Evolutionary conservation across 2,113 vertebrate species (phyloP).

Genomic region (Rhabdornis inornatus): DNA sequence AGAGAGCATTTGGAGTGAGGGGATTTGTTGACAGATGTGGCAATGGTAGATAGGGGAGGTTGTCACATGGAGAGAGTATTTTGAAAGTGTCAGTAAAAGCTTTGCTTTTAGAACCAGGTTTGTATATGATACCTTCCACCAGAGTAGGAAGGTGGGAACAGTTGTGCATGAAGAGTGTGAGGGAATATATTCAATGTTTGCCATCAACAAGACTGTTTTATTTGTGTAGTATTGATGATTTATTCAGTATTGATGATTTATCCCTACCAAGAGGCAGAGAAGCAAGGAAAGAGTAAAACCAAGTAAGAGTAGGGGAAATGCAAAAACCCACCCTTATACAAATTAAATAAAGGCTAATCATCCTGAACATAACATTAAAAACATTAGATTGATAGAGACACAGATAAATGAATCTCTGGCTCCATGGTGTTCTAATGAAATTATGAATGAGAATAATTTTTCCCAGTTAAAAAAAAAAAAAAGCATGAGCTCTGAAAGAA

Average conservation of each 20-base stretch:
- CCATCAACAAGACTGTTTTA: not conserved
- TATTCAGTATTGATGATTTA: not conserved
- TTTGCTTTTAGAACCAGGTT: not conserved
- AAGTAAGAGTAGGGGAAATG: not conserved
- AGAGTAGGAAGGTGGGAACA: not conserved
- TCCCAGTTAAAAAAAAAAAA: not conserved
- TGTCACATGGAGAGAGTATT: rapidly evolving
- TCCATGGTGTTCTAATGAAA: not conserved
- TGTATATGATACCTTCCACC: not conserved
- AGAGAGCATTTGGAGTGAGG: not conserved
- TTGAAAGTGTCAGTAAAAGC: not conserved
- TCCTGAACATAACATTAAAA: not conserved
- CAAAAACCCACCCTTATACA: not conserved
- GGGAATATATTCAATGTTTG: not conserved
- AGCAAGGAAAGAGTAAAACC: not conserved
- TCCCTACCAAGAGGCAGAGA: not conserved
- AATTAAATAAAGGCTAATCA: not conserved
- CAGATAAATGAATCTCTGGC: not conserved
- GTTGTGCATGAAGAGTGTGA: not conserved
- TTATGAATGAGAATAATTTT: not conserved
- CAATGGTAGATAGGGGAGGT: not conserved
- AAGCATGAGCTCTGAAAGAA: not conserved
- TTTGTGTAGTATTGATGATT: not conserved
- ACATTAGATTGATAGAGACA: not conserved
- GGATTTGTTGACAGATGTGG: not conserved